Conservation (phyloP, 2,888 invertebrate genomes). For the Drosophila aldrichi region DNA sequence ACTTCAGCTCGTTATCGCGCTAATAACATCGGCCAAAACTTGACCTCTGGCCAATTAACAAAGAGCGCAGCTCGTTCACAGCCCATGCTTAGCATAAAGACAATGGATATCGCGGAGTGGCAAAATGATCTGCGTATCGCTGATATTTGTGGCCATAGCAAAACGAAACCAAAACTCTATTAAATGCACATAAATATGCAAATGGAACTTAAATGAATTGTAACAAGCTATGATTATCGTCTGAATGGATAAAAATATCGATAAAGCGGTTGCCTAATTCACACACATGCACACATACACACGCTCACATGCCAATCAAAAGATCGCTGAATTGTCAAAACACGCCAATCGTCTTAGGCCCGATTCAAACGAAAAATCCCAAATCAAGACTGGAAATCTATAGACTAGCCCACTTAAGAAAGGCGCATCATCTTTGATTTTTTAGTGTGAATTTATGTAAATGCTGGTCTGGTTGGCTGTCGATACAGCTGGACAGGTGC, state of each 20-base stretch:
- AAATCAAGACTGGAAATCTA: conserved; percentile 37
- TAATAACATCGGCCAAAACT: conserved; percentile 33
- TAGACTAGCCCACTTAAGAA: conserved; percentile 26
- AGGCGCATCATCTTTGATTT: conserved; percentile 38
- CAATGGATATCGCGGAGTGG: conserved; percentile 33
- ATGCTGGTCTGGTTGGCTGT: neutral
- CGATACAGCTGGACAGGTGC: conserved; percentile 44
- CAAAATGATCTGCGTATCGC: conserved; percentile 42
- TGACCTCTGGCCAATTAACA: conserved; percentile 72
- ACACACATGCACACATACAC: conserved; percentile 7
- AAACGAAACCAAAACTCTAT: conserved; percentile 67
- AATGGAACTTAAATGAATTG: conserved; percentile 77
- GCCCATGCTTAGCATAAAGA: conserved; percentile 43
- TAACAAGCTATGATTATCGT: conserved; percentile 68
- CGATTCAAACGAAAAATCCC: conserved; percentile 19
- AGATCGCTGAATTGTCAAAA: conserved; percentile 70
- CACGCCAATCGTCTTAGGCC: conserved; percentile 48
- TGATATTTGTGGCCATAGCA: conserved; percentile 29
- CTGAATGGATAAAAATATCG: conserved; percentile 45
- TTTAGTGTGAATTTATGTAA: conserved; percentile 80
- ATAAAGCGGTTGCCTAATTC: conserved; percentile 51
- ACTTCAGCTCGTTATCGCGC: conserved; percentile 58
- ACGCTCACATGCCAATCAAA: conserved; percentile 70
- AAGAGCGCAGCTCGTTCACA: conserved; percentile 24
- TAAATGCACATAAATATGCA: conserved; percentile 79